These are phyloP conservation scores for Cherax quadricarinatus DNA, from an alignment of 1,140 invertebrate species.

Conservation along the genomic window DNA sequence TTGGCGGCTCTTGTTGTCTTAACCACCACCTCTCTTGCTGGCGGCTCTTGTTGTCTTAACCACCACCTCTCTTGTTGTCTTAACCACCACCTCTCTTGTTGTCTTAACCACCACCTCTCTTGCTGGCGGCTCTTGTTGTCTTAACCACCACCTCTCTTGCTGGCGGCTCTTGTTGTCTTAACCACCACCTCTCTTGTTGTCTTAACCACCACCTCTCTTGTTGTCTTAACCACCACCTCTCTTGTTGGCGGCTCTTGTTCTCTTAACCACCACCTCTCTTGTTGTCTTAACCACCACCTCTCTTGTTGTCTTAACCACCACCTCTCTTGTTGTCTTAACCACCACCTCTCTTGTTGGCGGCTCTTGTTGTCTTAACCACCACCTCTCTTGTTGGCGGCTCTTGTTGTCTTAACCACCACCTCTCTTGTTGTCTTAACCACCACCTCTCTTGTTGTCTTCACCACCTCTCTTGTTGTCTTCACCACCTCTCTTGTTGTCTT, in stretches of 20 bases:
- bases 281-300: too few species aligned
- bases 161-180: too few species aligned
- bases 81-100: background rate
- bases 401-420: too few species aligned
- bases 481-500: background rate
- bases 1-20: background rate
- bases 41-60: too few species aligned
- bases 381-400: background rate
- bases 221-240: too few species aligned
- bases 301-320: background rate
- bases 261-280: too few species aligned
- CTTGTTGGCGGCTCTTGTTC: background rate
- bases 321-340: background rate
- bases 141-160: too few species aligned
- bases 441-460: background rate
- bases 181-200: too few species aligned
- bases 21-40: background rate
- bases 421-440: background rate
- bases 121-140: background rate
- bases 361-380: background rate
- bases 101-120: too few species aligned
- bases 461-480: background rate
- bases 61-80: background rate
- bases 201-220: too few species aligned
- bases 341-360: too few species aligned